A percentile compares a stretch with the other conserved stretches of the same genome.
Evolutionary conservation across 2,888 invertebrate genomes (phyloP).

Genomic region (Euplagia quadripunctaria): DNA sequence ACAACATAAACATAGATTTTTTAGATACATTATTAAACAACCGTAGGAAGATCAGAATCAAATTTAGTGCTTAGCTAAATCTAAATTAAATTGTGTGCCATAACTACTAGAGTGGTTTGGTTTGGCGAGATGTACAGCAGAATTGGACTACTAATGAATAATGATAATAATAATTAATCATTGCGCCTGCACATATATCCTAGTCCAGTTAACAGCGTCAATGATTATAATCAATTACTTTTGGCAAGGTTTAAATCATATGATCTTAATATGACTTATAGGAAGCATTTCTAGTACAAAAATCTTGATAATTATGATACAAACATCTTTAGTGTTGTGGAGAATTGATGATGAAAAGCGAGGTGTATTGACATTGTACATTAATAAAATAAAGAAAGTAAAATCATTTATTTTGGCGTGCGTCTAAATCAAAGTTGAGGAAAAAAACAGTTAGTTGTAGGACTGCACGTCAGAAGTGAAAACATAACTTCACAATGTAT

Average conservation of each 20-base stretch:
- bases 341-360: not conserved
- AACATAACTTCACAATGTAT: too few species aligned
- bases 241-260: slow-evolving; percentile 4
- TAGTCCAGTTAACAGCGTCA: slow-evolving; percentile 3
- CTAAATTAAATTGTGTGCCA: too few species aligned
- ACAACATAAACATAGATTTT: too few species aligned
- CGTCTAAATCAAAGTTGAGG: too few species aligned
- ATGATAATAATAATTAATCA: not conserved
- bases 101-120: too few species aligned
- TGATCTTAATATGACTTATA: not conserved
- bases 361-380: not conserved
- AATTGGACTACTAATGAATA: not conserved
- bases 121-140: not conserved
- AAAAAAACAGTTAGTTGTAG: too few species aligned
- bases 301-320: not conserved
- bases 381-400: not conserved
- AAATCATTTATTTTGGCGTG: too few species aligned
- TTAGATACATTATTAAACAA: too few species aligned
- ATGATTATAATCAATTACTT: slow-evolving; percentile 6
- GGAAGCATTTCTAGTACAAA: not conserved
- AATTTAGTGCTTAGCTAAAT: too few species aligned
- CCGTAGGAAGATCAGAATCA: too few species aligned
- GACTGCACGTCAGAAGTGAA: too few species aligned
- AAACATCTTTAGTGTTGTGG: not conserved
- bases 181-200: not conserved